A percentile compares a stretch with the other conserved stretches of the same genome.
phyloP scores from a whole-genome alignment of 2,888 invertebrate species.

The Blomia tropicalis region DNA sequence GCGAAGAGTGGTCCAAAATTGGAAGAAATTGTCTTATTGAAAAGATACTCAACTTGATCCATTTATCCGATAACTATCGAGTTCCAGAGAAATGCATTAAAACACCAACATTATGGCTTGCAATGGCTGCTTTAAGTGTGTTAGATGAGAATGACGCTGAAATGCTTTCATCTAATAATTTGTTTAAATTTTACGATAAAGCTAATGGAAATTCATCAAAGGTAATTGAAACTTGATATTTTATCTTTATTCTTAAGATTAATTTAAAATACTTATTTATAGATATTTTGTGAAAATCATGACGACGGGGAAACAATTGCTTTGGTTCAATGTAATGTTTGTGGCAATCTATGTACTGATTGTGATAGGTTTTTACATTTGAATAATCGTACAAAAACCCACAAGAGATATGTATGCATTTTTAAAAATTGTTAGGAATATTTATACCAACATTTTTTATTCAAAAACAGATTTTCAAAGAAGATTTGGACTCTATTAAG shows the following conservation, averaged over 20 bases:
- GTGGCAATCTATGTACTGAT: conserved; percentile 83
- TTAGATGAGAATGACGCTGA: conserved; percentile 80
- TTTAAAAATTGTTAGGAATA: neutral
- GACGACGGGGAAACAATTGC: conserved; percentile 86
- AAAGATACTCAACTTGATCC: conserved; percentile 65
- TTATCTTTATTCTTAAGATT: neutral
- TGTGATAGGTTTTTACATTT: conserved; percentile 90
- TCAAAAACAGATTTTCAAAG: conserved; percentile 62
- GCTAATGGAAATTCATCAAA: conserved; percentile 31
- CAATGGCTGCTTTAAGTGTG: conserved; percentile 78
- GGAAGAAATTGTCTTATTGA: conserved; percentile 75
- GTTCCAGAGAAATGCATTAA: conserved; percentile 58
- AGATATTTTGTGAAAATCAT: conserved; percentile 83
- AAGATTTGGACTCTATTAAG: conserved; percentile 85
- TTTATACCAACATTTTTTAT: conserved; percentile 23
- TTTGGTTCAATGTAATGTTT: conserved; percentile 74
- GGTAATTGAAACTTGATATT: neutral
- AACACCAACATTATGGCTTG: conserved; percentile 68
- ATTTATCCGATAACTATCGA: conserved; percentile 57
- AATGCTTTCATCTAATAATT: conserved; percentile 56
- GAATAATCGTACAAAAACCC: conserved; percentile 64
- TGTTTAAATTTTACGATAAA: conserved; percentile 47
- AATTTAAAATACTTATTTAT: conserved; percentile 32
- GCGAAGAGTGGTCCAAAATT: conserved; percentile 65
- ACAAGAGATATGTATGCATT: conserved; percentile 55